Conservation (phyloP, 2,113 vertebrate species). For the Chinchilla lanigera region DNA sequence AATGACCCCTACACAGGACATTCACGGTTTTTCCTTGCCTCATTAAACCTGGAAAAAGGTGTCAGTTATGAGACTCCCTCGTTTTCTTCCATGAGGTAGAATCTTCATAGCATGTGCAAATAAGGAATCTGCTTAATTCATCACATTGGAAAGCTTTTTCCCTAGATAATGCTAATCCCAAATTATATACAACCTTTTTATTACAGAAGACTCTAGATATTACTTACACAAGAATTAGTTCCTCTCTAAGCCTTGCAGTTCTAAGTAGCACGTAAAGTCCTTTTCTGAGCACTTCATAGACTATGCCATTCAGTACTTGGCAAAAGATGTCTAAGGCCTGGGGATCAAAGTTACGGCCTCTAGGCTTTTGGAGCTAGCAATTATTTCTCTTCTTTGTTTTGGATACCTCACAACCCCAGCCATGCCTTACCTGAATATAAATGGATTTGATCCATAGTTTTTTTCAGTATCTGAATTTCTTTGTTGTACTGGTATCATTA, state of each 20-base stretch:
- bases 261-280: background rate
- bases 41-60: conserved; percentile 75
- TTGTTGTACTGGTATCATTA: background rate
- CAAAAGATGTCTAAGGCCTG: background rate
- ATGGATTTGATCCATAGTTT: background rate
- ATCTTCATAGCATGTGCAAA: conserved; percentile 66
- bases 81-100: conserved; percentile 56
- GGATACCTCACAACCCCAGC: background rate
- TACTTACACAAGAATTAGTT: conserved; percentile 22
- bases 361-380: background rate
- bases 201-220: conserved; percentile 4
- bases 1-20: conserved; percentile 71
- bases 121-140: conserved; percentile 69
- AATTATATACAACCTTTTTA: conserved; percentile 54
- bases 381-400: background rate
- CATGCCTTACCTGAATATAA: background rate
- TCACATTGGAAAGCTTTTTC: conserved; percentile 60
- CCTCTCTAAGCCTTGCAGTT: background rate
- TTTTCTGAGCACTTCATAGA: background rate
- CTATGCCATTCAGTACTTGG: background rate
- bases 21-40: conserved; percentile 67
- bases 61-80: conserved; percentile 1
- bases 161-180: conserved; percentile 64
- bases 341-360: background rate
- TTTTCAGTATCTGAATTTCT: background rate